Base-by-base conservation (phyloP, 2,797 vertebrate species). In the Trichosurus vulpecula region DNA sequence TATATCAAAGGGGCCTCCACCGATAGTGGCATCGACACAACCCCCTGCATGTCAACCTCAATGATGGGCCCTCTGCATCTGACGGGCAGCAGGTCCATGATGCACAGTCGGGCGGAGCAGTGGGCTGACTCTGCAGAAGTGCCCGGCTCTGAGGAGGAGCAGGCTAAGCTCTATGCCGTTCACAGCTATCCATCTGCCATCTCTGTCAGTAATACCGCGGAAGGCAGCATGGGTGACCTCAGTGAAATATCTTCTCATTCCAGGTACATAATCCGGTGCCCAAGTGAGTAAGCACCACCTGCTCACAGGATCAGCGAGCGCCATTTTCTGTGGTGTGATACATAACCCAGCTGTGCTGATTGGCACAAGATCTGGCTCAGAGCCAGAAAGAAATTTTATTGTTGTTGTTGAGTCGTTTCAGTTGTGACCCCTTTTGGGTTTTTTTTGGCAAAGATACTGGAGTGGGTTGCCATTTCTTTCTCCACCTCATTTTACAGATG, bases 1-100 rank as follows among this genome's bases (percentile, higher is more conserved):
- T 99, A 99, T 95, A 99, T 99, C 97, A 99, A 99, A 98, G 99
- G 99, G 0, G 99, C 99, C 0, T 99, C 99, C 47, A 99, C 99
- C 0, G 99, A 99, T 98, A 99, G 99, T 27, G 99, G 99, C 95
- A 99, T 99, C 3, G 99, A 99, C 97, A 99, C 99, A 0, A 99
- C 99, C 61, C 99, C 99, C 4, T 99, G 99, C 97, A 97, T 99
- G 98, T 98, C 98, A 0, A 93, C 99, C 0, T 98, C 99, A 0
- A 98, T 98, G 12, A 98, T 99, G 51, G 98, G 99, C 13, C 98
- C 99, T 0, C 91, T 98, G 96, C 99, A 99, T 92, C 98, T 99
- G 92, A 91, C 98, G 0, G 98, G 98, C 95, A 97, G 98, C 98
- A 97, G 99, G 93, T 95, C 98, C 4, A 96, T 98, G 2, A 96